Evolutionary conservation across 2,113 vertebrate genomes (phyloP), one percentile per base, ranked within the genome.

Genomic region (Tautogolabrus adspersus): DNA sequence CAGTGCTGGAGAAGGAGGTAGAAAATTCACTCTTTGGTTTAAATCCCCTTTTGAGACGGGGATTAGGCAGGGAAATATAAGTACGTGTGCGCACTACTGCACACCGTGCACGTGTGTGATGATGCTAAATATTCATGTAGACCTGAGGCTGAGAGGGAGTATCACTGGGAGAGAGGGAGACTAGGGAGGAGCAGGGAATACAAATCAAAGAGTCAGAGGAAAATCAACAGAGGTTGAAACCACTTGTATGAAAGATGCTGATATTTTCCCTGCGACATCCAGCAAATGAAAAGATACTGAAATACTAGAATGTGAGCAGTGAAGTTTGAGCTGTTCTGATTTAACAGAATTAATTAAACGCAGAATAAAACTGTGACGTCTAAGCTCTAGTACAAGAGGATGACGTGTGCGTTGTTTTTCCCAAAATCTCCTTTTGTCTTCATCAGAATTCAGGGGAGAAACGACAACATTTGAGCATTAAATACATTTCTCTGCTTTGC

Each of bases 1-100:
- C 75, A 18, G 51, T 40, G 74, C 84, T 69, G 77, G 77, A 73
- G 64, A 77, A 81, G 77, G 82, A 69, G 85, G 79, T 67, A 58
- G 81, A 76, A 83, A 88, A 89, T 68, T 82, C 79, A 37, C 72
- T 72, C 60, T 82, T 76, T 75, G 84, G 83, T 75, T 49, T 81
- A 77, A 92, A 87, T 71, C 83, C 72, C 37, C 71, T 79, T 82
- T 81, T 79, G 64, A 82, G 68, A 87, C 55, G 61, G 67, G 91
- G 87, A 91, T 92, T 89, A 92, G 84, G 72, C 70, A 13, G 59
- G 38, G 79, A 77, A 77, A 81, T 83, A 62, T 37, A 68, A 75
- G 63, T 64, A 75, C 69, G 51, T 19, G 34, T 8, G 57, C 22
- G 69, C 70, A 74, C 72, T 47, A 65, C 37, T 26, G 76, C 75